Percentiles rank a stretch among this genome's conserved stretches.
phyloP scores from a whole-genome alignment of 2,113 vertebrate genomes.

The Larimichthys polyactis region DNA sequence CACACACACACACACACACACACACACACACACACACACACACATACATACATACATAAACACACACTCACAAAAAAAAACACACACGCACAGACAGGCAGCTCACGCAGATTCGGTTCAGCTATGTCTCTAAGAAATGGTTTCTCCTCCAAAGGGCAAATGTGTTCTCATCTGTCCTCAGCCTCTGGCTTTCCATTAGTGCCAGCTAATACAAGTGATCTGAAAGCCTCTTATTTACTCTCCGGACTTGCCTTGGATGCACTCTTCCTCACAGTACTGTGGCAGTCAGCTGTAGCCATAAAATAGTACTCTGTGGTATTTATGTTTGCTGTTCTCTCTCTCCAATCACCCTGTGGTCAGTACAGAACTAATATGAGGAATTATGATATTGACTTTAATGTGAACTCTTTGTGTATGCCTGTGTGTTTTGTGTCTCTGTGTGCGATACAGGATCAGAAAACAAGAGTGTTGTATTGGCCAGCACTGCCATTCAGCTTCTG shows the following conservation, averaged over 20 bases:
- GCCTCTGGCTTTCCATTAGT: slow-evolving; percentile 76
- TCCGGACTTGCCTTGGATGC: slow-evolving; percentile 63
- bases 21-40: slow-evolving; percentile 42
- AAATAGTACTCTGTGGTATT: slow-evolving; percentile 55
- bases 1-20: slow-evolving; percentile 36
- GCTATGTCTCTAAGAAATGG: slow-evolving; percentile 54
- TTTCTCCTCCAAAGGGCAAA: slow-evolving; percentile 54
- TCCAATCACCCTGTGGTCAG: slow-evolving; percentile 47
- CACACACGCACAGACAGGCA: slow-evolving; percentile 36
- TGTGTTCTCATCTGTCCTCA: slow-evolving; percentile 64
- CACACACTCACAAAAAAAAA: slow-evolving; percentile 30
- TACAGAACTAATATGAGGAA: slow-evolving; percentile 49
- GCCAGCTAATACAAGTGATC: slow-evolving; percentile 76
- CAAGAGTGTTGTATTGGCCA: slow-evolving; percentile 96
- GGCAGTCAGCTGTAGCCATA: slow-evolving; percentile 51
- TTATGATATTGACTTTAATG: slow-evolving; percentile 48
- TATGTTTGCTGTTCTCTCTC: slow-evolving; percentile 38
- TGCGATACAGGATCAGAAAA: slow-evolving; percentile 88
- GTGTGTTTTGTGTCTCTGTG: slow-evolving; percentile 22
- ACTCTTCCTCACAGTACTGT: slow-evolving; percentile 56
- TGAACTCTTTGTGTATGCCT: slow-evolving; percentile 41
- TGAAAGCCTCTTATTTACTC: slow-evolving; percentile 77
- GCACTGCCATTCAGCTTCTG: slow-evolving; percentile 94
- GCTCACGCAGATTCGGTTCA: slow-evolving; percentile 50
- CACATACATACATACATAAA: slow-evolving; percentile 37